Percentiles rank a stretch among this genome's conserved stretches.
Conservation (phyloP, 2,888 invertebrate genomes). For the Cheilosia scutellata region DNA sequence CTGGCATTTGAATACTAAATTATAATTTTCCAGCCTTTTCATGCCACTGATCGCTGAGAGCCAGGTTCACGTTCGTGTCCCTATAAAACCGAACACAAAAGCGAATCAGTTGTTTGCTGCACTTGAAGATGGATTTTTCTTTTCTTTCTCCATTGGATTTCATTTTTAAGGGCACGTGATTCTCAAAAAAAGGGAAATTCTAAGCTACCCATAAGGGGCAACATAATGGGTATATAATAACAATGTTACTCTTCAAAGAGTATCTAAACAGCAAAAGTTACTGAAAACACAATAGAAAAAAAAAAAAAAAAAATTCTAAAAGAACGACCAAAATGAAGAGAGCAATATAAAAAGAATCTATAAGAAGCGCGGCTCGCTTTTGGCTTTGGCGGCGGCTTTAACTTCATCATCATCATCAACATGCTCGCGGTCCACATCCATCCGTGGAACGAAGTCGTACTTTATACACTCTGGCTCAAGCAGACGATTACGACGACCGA, state of each 20-base stretch:
- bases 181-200: slow-evolving; percentile 62
- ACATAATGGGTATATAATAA: slow-evolving; percentile 74
- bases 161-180: slow-evolving; percentile 74
- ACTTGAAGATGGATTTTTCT: slow-evolving; percentile 60
- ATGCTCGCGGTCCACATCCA: slow-evolving; percentile 49
- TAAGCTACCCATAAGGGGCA: slow-evolving; percentile 65
- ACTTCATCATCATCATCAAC: slow-evolving; percentile 52
- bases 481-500: slow-evolving; percentile 46
- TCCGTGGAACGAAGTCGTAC: slow-evolving; percentile 43
- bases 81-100: slow-evolving; percentile 48
- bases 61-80: slow-evolving; percentile 58
- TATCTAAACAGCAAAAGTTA: slow-evolving; percentile 62
- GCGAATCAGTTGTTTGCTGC: slow-evolving; percentile 48
- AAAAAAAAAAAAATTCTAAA: too few relatives aligned
- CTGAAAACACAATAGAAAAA: slow-evolving; percentile 6
- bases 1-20: slow-evolving; percentile 75
- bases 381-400: slow-evolving; percentile 55
- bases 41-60: slow-evolving; percentile 39
- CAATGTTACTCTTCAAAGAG: slow-evolving; percentile 67
- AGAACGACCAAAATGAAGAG: not conserved
- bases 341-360: slow-evolving; percentile 12
- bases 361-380: slow-evolving; percentile 55
- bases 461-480: slow-evolving; percentile 28
- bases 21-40: slow-evolving; percentile 74
- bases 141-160: slow-evolving; percentile 39